Evolutionary conservation across 1,140 invertebrate species (phyloP), one percentile per base, ranked within the genome.

Genomic region (Subanguina moxae): DNA sequence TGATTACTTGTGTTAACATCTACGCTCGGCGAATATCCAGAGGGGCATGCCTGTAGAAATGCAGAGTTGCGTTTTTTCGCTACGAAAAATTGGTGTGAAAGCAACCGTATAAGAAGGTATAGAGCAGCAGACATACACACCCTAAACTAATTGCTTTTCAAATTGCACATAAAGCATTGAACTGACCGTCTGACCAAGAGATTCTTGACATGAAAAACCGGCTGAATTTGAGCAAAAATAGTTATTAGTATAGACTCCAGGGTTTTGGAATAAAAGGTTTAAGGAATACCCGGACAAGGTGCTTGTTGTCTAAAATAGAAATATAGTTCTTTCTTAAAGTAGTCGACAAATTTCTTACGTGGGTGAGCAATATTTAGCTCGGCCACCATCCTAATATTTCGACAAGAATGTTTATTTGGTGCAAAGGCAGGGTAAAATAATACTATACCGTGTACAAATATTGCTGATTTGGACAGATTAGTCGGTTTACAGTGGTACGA

Each of bases 391-490:
- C 0, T 74, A 19, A 62, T 74, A 63, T 32, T n/a, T 69, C 7
- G 32, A 7, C 3, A 63, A 32, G 1, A 71, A 72, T 32, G 1
- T 28, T 7, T 73, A 25, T 66, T 28, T 62, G 64, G 30, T 38
- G 43, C 27, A 61, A 30, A 61, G 13, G 27, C 13, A 32, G 13
- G 3, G n/a, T 19, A 21, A 21, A 21, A 13, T 21, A 38, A 74
- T 21, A n/a, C n/a, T n/a, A n/a, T 48, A 56, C 32, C 42, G 30
- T 56, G 30, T 38, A 68, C 13, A 69, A 75, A 27, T 25, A 32
- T 64, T 78, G 76, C 32, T 76, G 72, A 28, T 75, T 76, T 0
- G 74, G 74, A 43, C 74, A 76, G 15, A 74, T 76, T 0, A 74
- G 42, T 11, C 42, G 27, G 17, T 70, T 63, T 8, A 64, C 58